These are phyloP conservation scores for Centruroides vittatus DNA, from an alignment of 1,140 invertebrate species.

Conservation along the genomic window DNA sequence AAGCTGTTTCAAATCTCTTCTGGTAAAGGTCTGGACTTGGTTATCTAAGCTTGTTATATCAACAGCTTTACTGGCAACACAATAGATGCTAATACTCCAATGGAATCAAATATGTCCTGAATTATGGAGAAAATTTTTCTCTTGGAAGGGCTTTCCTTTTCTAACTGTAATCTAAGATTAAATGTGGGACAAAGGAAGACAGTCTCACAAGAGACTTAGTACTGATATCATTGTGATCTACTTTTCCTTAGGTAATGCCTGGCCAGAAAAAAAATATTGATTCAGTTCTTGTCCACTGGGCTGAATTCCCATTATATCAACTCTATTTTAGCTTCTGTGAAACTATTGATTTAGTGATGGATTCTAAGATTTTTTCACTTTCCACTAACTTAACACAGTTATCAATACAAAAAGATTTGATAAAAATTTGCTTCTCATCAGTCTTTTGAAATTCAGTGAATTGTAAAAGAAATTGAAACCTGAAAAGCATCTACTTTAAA, in stretches of 20 bases:
- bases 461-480: too few species aligned
- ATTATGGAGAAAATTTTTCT: neutral
- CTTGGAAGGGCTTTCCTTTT: neutral
- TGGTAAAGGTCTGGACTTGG: neutral
- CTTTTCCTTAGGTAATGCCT: too few species aligned
- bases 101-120: neutral
- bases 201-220: neutral
- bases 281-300: neutral
- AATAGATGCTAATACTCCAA: neutral
- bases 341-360: neutral
- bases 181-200: neutral
- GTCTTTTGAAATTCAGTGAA: too few species aligned
- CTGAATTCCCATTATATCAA: neutral
- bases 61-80: neutral
- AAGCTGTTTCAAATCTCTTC: neutral
- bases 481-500: too few species aligned
- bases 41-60: constrained; percentile 1
- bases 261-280: neutral
- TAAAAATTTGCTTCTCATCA: too few species aligned
- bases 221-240: neutral
- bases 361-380: neutral
- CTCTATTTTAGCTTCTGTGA: neutral
- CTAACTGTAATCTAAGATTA: neutral
- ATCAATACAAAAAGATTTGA: constrained; percentile 1
- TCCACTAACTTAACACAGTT: neutral